Base-by-base conservation (phyloP, 2,113 vertebrate genomes). In the Arvicanthis niloticus region DNA sequence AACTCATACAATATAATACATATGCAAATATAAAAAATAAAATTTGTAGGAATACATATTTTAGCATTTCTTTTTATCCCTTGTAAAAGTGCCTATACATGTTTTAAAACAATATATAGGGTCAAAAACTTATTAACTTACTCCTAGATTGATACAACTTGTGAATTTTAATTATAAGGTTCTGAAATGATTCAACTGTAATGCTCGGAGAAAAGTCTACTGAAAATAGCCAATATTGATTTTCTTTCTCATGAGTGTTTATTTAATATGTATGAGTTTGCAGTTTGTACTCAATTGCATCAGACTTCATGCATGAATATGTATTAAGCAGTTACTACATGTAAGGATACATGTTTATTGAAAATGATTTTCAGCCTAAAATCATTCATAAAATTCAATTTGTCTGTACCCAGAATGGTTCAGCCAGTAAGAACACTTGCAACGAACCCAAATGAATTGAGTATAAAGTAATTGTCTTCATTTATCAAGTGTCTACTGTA, bases 261-360 rank as follows among this genome's bases (percentile, higher is more conserved):
- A 94, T 65, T 91, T 85, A 75, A 82, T 91, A 89, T 89, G 81
- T 82, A 24, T 89, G 56, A 40, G 86, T 15, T 88, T 86, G 3
- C 31, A 91, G 42, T 94, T 94, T 94, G 29, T 96, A 34, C 91
- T 7, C 26, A 96, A 89, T 45, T 93, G 48, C 4, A 58, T 67
- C 29, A 87, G 31, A 37, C 31, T 94, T 89, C 15, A 85, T n/a
- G 93, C 72, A 93, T 91, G 76, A 94, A 88, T 96, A 97, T 65
- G n/a, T 53, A 77, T 80, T 91, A 92, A 96, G 12, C 22, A 91
- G 84, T 67, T 91, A 73, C n/a, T 90, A 7, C 21, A 92, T 56
- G 19, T 72, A 56, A 91, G 37, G 16, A 51, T 9, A 21, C 37
- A 80, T 68, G 76, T 12, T 95, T 96, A 89, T 82, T 95, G 22